Percentiles rank a stretch among this genome's conserved stretches.
Evolutionary conservation across 2,797 vertebrate species (phyloP).

Genomic region (Tiaroga cobitis): DNA sequence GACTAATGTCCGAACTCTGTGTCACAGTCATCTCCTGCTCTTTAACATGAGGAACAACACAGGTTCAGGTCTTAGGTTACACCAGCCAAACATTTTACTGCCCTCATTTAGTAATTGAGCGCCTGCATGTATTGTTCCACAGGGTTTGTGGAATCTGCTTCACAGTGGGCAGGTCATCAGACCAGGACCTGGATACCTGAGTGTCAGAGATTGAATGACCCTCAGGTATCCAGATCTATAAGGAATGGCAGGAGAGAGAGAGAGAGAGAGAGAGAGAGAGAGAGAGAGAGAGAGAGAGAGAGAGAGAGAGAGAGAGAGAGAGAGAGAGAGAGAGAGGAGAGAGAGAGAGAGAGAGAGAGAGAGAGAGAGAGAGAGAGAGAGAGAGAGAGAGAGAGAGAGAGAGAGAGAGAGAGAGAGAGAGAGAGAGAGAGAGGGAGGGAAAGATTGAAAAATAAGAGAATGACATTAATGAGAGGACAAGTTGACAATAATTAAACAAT

Average conservation of each 20-base stretch:
- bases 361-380: too few species aligned
- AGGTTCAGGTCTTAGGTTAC: slow-evolving; percentile 61
- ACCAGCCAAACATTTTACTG: slow-evolving; percentile 58
- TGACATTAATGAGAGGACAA: neutral
- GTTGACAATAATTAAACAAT: neutral
- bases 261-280: too few species aligned
- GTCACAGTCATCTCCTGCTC: slow-evolving; percentile 54
- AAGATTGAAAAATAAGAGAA: neutral
- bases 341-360: too few species aligned
- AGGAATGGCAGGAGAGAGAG: neutral
- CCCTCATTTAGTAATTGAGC: slow-evolving; percentile 63
- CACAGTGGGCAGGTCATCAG: slow-evolving; percentile 57
- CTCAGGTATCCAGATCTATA: slow-evolving; percentile 15
- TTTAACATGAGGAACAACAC: slow-evolving; percentile 27
- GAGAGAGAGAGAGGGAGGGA: neutral
- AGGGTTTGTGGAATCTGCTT: slow-evolving; percentile 55
- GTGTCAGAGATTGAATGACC: slow-evolving; percentile 65
- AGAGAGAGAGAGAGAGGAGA: too few species aligned
- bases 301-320: too few species aligned
- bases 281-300: too few species aligned
- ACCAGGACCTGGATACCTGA: slow-evolving; percentile 56
- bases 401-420: too few species aligned
- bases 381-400: too few species aligned
- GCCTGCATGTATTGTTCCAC: slow-evolving; percentile 59
- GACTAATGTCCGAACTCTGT: slow-evolving; percentile 56